Percentiles rank a stretch among this genome's conserved stretches.
Conservation (phyloP, 2,797 vertebrate species). For the Borostomias antarcticus region DNA sequence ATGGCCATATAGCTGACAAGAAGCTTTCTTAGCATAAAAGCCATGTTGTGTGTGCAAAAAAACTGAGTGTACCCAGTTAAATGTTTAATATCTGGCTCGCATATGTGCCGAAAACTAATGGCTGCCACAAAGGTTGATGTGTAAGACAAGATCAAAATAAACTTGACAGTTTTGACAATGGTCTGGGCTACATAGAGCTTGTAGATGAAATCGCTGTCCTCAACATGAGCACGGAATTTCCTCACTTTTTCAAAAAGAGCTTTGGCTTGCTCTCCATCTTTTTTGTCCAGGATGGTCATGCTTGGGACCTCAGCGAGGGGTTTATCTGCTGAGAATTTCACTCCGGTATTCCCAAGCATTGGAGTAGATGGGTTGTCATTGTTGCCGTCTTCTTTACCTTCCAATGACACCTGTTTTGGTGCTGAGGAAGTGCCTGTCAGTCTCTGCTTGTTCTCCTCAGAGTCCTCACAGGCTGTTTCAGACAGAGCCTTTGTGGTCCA, state of each 20-base stretch:
- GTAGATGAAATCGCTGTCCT: constrained; percentile 97
- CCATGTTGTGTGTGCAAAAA: constrained; percentile 96
- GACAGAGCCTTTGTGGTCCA: constrained; percentile 99
- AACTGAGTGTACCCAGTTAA: constrained; percentile 89
- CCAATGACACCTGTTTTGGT: constrained; percentile 86
- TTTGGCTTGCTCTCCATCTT: constrained; percentile 97
- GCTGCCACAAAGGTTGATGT: constrained; percentile 89
- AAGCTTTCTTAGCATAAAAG: constrained; percentile 92
- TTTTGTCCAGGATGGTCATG: constrained; percentile 96
- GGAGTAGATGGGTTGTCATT: constrained; percentile 85
- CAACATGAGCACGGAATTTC: constrained; percentile 94
- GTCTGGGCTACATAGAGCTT: constrained; percentile 96
- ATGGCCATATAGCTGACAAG: constrained; percentile 93
- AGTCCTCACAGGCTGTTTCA: constrained; percentile 97
- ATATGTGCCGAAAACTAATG: constrained; percentile 86
- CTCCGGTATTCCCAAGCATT: constrained; percentile 84
- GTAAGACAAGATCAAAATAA: constrained; percentile 94
- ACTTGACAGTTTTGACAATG: constrained; percentile 92
- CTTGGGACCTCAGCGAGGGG: constrained; percentile 88
- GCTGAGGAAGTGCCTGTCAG: constrained; percentile 83
- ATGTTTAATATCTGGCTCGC: constrained; percentile 84
- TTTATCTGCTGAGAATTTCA: constrained; percentile 91
- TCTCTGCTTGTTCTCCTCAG: constrained; percentile 95
- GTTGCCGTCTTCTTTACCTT: constrained; percentile 83
- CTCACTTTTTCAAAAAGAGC: constrained; percentile 97